Base-by-base conservation (phyloP, 2,797 vertebrate genomes). In the Anniella stebbinsi region DNA sequence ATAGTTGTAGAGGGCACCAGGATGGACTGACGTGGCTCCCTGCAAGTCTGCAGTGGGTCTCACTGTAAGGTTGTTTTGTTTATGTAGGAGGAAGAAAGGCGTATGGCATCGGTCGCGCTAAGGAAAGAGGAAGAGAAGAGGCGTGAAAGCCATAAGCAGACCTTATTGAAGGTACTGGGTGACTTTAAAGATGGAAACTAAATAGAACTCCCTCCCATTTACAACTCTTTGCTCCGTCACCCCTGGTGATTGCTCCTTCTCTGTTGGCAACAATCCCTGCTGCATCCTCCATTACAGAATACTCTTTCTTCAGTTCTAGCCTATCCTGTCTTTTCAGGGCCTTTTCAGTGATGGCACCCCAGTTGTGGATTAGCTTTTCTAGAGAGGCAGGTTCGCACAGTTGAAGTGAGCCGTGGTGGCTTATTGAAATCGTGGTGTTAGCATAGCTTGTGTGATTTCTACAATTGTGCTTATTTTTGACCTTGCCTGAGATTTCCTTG, bases 51-150 rank as follows among this genome's bases (percentile, higher is more conserved):
- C n/a, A n/a, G n/a, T 1, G 54, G 9, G 15, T 23, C 33, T 60
- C 41, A 48, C 51, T 5, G 48, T 23, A 38, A 66, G 21, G 3
- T 48, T 87, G 48, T n/a, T 12, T 87, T 89, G 63, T 48, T 86
- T 17, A 41, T 96, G 77, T 95, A 99, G 99, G 99, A 99, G 96
- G 99, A 99, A 98, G 99, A 99, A 98, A 98, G 99, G 97, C 99
- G 99, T 92, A 97, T 98, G 96, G 99, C 98, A 97, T 98, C 98
- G 94, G 95, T 98, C 95, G 98, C 98, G 93, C 98, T 98, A 94
- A 98, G 98, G 94, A 99, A 98, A 97, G 99, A 99, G 95, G 99
- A 99, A 96, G 99, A 99, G 94, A 99, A 98, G 97, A 99, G 98
- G 96, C 98, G 98, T 94, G 99, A 99, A 96, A 98, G 96, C 94